Percentiles rank a stretch among this genome's conserved stretches.
Conservation (phyloP, 1,140 invertebrate species). For the Drosophila sp. region DNA sequence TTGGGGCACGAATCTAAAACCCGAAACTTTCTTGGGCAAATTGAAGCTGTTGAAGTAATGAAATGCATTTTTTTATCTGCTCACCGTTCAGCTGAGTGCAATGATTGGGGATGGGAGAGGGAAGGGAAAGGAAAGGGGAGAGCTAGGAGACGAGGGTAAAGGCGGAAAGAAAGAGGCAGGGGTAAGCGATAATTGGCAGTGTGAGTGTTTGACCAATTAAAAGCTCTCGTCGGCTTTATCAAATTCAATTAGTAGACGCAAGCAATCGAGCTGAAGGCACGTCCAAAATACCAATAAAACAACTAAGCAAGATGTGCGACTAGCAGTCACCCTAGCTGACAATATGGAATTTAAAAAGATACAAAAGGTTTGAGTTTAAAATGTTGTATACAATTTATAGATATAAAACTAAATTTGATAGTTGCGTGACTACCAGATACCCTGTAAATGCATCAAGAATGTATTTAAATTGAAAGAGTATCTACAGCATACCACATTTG, state of each 20-base stretch:
- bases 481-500: not conserved
- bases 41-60: constrained; percentile 18
- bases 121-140: not conserved
- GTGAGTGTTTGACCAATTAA: constrained; percentile 65
- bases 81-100: constrained; percentile 11
- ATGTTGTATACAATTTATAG: too few relatives aligned
- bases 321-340: constrained; percentile 2
- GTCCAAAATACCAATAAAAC: not conserved
- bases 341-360: not conserved
- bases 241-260: constrained; percentile 67
- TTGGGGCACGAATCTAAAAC: constrained; percentile 18
- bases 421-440: not conserved
- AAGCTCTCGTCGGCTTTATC: constrained; percentile 64
- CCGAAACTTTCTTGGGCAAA: constrained; percentile 37
- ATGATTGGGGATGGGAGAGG: not conserved
- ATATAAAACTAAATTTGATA: not conserved
- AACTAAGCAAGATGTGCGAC: not conserved
- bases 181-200: constrained; percentile 57
- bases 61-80: constrained; percentile 35
- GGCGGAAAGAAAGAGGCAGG: not conserved
- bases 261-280: constrained; percentile 27
- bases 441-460: too few relatives aligned
- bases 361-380: too few relatives aligned
- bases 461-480: not conserved
- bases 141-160: not conserved